Evolutionary conservation across 1,140 invertebrate species (phyloP).

Genomic region (Ips nitidus): DNA sequence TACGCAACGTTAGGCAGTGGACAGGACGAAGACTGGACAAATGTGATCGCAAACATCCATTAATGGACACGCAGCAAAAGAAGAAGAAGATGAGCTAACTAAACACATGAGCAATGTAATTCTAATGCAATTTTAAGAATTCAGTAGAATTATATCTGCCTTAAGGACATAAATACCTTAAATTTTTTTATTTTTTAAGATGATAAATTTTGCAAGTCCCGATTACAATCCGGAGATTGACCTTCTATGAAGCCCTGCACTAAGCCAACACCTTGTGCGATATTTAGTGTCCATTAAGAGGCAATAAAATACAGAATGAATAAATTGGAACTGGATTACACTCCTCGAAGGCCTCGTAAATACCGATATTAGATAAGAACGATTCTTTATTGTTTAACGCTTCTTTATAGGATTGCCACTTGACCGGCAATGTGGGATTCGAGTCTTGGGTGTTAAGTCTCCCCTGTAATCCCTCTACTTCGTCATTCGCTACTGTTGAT

Average conservation of each 20-base stretch:
- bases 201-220: too few species aligned
- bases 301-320: slow-evolving; percentile 13
- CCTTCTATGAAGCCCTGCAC: neutral
- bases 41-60: too few species aligned
- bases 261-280: slow-evolving; percentile 3
- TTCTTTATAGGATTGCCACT: neutral
- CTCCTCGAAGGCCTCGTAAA: slow-evolving; percentile 10
- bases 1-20: too few species aligned
- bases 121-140: too few species aligned
- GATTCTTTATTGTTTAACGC: slow-evolving; percentile 20
- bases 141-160: too few species aligned
- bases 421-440: slow-evolving; percentile 3
- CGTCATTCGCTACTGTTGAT: neutral
- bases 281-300: slow-evolving; percentile 14
- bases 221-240: too few species aligned
- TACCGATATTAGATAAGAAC: slow-evolving; percentile 12
- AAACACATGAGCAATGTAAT: too few species aligned
- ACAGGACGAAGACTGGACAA: too few species aligned
- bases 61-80: too few species aligned
- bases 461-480: neutral
- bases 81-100: too few species aligned
- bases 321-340: slow-evolving; percentile 12
- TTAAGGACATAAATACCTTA: too few species aligned
- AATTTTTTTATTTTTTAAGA: too few species aligned
- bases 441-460: slow-evolving; percentile 3